A percentile compares a stretch with the other conserved stretches of the same genome.
phyloP scores from a whole-genome alignment of 2,797 vertebrate genomes.

The Columba guinea region DNA sequence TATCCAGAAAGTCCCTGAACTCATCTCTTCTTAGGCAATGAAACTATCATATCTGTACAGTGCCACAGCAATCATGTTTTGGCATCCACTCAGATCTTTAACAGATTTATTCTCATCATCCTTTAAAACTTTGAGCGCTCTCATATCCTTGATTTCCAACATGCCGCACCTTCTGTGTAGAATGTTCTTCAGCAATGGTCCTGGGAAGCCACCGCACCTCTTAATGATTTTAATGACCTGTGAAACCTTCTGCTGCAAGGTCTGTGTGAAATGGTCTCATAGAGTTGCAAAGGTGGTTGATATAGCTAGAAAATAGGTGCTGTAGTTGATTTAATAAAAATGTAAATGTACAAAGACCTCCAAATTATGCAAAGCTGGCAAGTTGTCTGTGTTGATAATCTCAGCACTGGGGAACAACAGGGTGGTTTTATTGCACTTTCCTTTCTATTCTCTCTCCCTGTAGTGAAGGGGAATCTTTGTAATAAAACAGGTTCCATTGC shows the following conservation, averaged over 20 bases:
- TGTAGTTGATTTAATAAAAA: slow-evolving; percentile 54
- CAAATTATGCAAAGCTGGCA: slow-evolving; percentile 42
- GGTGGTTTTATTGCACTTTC: neutral
- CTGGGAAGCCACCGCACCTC: neutral
- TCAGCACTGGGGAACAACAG: neutral
- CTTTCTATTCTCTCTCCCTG: neutral
- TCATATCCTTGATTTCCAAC: neutral
- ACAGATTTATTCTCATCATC: neutral
- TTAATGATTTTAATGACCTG: neutral
- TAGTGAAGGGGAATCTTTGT: neutral
- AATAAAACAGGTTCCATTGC: neutral
- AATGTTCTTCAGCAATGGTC: neutral
- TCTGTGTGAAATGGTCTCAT: neutral
- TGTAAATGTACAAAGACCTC: slow-evolving; percentile 25
- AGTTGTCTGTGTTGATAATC: slow-evolving; percentile 22
- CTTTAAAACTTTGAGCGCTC: neutral
- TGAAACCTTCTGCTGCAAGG: neutral
- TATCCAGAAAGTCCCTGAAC: neutral
- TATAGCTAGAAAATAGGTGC: neutral
- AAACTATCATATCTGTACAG: neutral
- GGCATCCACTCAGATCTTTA: neutral
- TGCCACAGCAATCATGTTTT: neutral
- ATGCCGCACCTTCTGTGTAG: accelerated
- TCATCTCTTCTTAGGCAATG: neutral
- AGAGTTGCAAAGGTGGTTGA: neutral